Conservation (phyloP, 2,113 vertebrate genomes). For the Sander vitreus region DNA sequence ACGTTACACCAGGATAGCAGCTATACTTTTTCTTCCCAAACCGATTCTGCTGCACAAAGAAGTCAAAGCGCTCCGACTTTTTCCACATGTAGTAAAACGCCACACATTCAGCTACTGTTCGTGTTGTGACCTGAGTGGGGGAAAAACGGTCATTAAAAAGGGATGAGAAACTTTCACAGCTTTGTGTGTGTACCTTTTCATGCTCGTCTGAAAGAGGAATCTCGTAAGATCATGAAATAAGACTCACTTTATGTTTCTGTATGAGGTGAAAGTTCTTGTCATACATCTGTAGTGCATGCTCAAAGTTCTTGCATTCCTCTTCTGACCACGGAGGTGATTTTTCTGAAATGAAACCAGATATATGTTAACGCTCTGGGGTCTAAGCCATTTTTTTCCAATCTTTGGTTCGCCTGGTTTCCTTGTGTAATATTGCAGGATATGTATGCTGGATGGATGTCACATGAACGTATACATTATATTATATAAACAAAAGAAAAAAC, state of each 20-base stretch:
- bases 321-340: constrained; percentile 96
- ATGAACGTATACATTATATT: too few relatives aligned
- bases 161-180: neutral
- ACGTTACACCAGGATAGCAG: constrained; percentile 98
- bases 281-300: constrained; percentile 95
- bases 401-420: too few relatives aligned
- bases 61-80: constrained; percentile 97
- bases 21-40: constrained; percentile 98
- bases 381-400: too few relatives aligned
- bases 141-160: neutral
- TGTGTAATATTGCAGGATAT: too few relatives aligned
- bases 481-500: too few relatives aligned
- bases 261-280: constrained; percentile 99
- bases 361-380: neutral
- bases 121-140: constrained; percentile 88
- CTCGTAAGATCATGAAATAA: neutral
- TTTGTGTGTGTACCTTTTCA: neutral
- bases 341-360: constrained; percentile 79
- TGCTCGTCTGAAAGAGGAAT: neutral
- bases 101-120: constrained; percentile 96
- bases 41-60: constrained; percentile 96
- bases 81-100: constrained; percentile 99
- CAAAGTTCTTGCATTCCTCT: constrained; percentile 98
- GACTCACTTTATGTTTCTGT: constrained; percentile 96
- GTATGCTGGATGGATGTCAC: too few relatives aligned